These are phyloP conservation scores for Onthophagus sagittarius DNA, from an alignment of 2,888 invertebrate species.

Conservation along the genomic window DNA sequence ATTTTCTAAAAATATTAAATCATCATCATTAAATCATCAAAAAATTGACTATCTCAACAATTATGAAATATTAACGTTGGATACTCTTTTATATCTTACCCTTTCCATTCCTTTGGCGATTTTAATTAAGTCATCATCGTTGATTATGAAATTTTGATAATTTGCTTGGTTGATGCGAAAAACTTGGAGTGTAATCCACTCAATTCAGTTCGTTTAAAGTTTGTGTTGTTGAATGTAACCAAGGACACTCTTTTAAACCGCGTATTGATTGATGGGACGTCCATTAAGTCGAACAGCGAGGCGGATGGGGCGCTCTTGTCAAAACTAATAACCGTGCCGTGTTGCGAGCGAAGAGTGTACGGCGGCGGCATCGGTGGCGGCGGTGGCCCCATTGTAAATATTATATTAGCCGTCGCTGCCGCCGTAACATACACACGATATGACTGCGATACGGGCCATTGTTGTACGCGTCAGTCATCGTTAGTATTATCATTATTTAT, in stretches of 20 bases:
- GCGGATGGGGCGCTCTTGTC: slow-evolving; percentile 8
- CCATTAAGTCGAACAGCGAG: slow-evolving; percentile 16
- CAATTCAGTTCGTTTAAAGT: slow-evolving; percentile 35
- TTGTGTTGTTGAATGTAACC: slow-evolving; percentile 34
- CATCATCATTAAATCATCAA: no score
- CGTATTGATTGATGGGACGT: slow-evolving; percentile 30
- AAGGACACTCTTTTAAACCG: slow-evolving; percentile 18
- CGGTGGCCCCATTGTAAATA: slow-evolving; percentile 3
- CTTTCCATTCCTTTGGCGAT: no score
- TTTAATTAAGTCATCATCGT: no score
- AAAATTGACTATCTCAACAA: no score
- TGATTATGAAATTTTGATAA: no score
- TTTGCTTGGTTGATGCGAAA: no score
- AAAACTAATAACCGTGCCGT: slow-evolving; percentile 7
- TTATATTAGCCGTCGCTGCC: slow-evolving; percentile 16
- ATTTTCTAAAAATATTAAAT: no score
- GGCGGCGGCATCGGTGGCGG: not conserved
- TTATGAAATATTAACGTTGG: no score
- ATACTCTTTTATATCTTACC: no score
- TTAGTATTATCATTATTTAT: not conserved
- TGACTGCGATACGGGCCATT: not conserved
- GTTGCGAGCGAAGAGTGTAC: not conserved
- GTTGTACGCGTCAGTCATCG: not conserved
- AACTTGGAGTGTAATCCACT: slow-evolving; percentile 33
- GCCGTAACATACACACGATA: slow-evolving; percentile 17